Conservation (phyloP, 1,140 invertebrate species). For the Pseudomyrmex cubaensis region DNA sequence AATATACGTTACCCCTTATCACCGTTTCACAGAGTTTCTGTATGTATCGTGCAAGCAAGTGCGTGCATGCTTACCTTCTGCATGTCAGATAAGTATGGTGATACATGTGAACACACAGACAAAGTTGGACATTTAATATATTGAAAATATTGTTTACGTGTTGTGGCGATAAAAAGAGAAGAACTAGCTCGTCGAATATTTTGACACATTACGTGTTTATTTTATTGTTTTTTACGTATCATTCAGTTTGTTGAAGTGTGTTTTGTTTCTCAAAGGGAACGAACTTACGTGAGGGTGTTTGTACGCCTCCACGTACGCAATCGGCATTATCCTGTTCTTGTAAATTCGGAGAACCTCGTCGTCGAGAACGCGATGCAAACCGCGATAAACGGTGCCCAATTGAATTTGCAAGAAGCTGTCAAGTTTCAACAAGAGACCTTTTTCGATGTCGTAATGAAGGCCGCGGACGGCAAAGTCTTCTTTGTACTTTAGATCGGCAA, state of each 20-base stretch:
- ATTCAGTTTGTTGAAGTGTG: not conserved
- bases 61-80: slow-evolving; percentile 75
- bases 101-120: slow-evolving; percentile 74
- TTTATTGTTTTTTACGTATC: not conserved
- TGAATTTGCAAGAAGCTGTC: slow-evolving; percentile 99
- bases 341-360: slow-evolving; percentile 95
- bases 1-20: no score
- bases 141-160: not conserved
- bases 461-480: slow-evolving; percentile 96
- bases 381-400: slow-evolving; percentile 96
- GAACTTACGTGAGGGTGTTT: slow-evolving; percentile 84
- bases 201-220: not conserved
- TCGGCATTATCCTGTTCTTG: slow-evolving; percentile 93
- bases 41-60: no score
- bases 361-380: slow-evolving; percentile 91
- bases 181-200: not conserved
- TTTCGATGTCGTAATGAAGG: slow-evolving; percentile 98
- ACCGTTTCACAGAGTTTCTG: no score
- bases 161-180: not conserved
- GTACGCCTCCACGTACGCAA: slow-evolving; percentile 91
- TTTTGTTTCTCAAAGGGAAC: not conserved
- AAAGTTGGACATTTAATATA: slow-evolving; percentile 36
- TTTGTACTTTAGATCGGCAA: slow-evolving; percentile 93
- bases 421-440: slow-evolving; percentile 97
- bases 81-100: slow-evolving; percentile 65